Evolutionary conservation across 2,113 vertebrate species (phyloP).

Genomic region (Daboia siamensis): DNA sequence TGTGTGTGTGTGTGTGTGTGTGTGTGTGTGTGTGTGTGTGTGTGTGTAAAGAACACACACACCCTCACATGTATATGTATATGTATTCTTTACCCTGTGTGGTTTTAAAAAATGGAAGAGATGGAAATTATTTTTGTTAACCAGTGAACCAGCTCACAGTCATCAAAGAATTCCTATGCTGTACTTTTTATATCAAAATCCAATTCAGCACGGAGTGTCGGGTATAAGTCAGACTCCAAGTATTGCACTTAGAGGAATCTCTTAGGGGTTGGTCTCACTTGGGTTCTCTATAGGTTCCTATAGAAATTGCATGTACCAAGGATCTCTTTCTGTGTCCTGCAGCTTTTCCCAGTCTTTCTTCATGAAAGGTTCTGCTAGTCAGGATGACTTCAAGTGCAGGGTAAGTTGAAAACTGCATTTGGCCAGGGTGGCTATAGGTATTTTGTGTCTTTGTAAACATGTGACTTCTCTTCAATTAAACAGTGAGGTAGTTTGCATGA

Average conservation of each 20-base stretch:
- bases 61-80: no score
- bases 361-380: constrained; percentile 94
- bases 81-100: neutral
- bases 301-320: neutral
- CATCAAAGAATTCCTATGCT: neutral
- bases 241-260: neutral
- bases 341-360: constrained; percentile 81
- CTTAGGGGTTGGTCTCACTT: no score
- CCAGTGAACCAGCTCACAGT: neutral
- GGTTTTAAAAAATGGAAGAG: neutral
- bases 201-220: neutral
- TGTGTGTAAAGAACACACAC: neutral
- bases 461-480: neutral
- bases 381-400: constrained; percentile 95
- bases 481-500: neutral
- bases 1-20: no score
- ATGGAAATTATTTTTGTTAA: neutral
- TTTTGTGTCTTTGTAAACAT: neutral
- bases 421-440: neutral
- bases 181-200: neutral
- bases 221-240: neutral
- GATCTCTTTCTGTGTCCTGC: constrained; percentile 1
- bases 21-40: neutral
- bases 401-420: constrained; percentile 61
- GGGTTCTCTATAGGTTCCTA: neutral